Percentiles rank a stretch among this genome's conserved stretches.
Evolutionary conservation across 2,888 invertebrate genomes (phyloP).

Genomic region (Hydrotaea diabolus): DNA sequence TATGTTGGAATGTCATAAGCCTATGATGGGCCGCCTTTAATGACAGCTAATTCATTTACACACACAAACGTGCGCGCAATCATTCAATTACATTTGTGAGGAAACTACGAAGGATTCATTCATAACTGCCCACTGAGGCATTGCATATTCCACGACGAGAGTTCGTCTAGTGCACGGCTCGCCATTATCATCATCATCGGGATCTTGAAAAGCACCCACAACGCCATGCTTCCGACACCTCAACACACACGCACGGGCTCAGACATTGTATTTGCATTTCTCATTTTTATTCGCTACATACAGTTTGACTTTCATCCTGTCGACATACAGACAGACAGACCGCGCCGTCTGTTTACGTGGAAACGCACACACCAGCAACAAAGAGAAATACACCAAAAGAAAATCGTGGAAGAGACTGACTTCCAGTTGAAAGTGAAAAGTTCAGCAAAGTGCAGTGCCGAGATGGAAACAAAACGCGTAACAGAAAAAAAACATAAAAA

Average conservation of each 20-base stretch:
- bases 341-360: slow-evolving; percentile 8
- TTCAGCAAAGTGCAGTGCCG: slow-evolving; percentile 71
- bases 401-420: slow-evolving; percentile 46
- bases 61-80: not conserved
- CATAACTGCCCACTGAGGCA: not conserved
- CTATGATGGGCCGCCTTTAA: not conserved
- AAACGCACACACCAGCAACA: slow-evolving; percentile 8
- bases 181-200: not conserved
- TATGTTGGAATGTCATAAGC: not conserved
- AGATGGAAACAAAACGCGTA: slow-evolving; percentile 65
- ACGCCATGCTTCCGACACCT: slow-evolving; percentile 4
- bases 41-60: not conserved
- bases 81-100: not conserved
- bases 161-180: not conserved
- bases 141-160: not conserved
- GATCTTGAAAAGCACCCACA: not conserved
- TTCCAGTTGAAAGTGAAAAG: slow-evolving; percentile 74
- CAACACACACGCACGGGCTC: not conserved
- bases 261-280: not conserved
- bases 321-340: not conserved
- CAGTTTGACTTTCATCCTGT: slow-evolving; percentile 18
- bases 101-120: slow-evolving; percentile 7
- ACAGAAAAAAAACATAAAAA: slow-evolving; percentile 34
- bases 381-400: not conserved
- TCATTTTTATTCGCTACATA: slow-evolving; percentile 31